These are phyloP conservation scores for Drosophila paramelanica DNA, from an alignment of 2,888 invertebrate species.

Conservation along the genomic window DNA sequence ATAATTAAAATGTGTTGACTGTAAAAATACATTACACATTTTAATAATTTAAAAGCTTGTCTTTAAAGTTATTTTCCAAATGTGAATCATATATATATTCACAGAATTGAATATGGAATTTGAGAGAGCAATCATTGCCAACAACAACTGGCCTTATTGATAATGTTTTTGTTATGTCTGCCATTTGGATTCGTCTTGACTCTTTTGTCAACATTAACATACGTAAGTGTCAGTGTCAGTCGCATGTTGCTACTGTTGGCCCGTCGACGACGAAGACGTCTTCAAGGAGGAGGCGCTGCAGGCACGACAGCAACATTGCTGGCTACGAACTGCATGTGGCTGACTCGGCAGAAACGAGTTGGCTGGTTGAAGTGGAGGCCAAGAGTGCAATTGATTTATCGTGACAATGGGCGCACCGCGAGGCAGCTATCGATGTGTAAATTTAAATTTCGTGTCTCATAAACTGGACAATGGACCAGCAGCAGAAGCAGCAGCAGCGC, in stretches of 20 bases:
- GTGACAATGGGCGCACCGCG: slow-evolving; percentile 74
- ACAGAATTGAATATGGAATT: background rate
- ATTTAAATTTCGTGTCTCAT: slow-evolving; percentile 75
- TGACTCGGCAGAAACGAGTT: slow-evolving; percentile 23
- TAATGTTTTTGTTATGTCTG: slow-evolving; percentile 19
- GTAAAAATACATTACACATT: too few species aligned
- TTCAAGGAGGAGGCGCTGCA: slow-evolving; percentile 28
- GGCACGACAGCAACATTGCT: slow-evolving; percentile 28
- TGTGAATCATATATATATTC: too few species aligned
- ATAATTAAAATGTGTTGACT: too few species aligned
- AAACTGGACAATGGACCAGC: slow-evolving; percentile 63
- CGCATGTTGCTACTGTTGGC: slow-evolving; percentile 74
- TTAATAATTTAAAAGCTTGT: too few species aligned
- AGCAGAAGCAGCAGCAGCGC: background rate
- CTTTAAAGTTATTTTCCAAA: too few species aligned
- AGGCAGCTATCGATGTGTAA: slow-evolving; percentile 70
- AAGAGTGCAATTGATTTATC: slow-evolving; percentile 82
- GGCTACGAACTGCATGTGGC: slow-evolving; percentile 37
- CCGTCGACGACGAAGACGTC: slow-evolving; percentile 29
- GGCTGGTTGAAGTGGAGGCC: slow-evolving; percentile 48
- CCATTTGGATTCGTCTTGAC: slow-evolving; percentile 53
- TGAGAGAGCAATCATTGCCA: background rate
- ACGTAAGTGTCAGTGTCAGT: slow-evolving; percentile 83
- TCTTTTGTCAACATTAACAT: slow-evolving; percentile 83
- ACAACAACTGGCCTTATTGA: slow-evolving; percentile 12